Base-by-base conservation (phyloP, 2,797 vertebrate species). In the Characodon lateralis region DNA sequence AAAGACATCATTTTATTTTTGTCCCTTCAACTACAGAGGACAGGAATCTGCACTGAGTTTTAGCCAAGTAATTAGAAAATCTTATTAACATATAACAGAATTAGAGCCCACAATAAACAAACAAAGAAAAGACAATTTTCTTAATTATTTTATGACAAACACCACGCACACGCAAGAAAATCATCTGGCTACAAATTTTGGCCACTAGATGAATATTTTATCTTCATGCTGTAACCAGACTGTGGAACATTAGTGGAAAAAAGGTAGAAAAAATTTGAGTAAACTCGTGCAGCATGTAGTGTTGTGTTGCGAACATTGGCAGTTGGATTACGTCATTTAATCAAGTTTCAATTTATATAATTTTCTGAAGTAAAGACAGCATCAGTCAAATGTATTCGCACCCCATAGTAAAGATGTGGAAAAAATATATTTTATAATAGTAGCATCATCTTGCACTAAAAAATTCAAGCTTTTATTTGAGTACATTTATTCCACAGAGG, bases 41-140 rank as follows among this genome's bases (percentile, higher is more conserved):
- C 35, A 78, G 43, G 79, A 81, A 88, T 89, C 88, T 85, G 77
- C 4, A 41, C 73, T 59, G 66, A 39, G 76, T 88, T 85, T 69
- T 74, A 84, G 76, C 82, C 78, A 24, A 77, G 80, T 89, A 92
- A 92, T 91, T 90, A 92, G 83, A 86, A 91, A 93, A 92, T 89
- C 78, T 63, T 89, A 83, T 91, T 90, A 89, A 90, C 84, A 89
- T 88, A 90, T 91, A 43, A 89, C 2, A 71, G 53, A 83, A 85
- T 77, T 28, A 72, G 65, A 3, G 26, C 61, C 72, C 20, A 6
- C 74, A 66, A 78, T 84, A 46, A 66, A 70, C 73, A 85, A 28
- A 72, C 66, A 78, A 83, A 71, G 84, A 48, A 72, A 83, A 83
- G 74, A 71, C 73, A 88, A 84, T 87, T 63, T 41, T 76, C 43